Evolutionary conservation across 30 jellyfish, hydroid and myxozoan genomes (phyloP).

Genomic region (Chrysaora quinquecirrha): DNA sequence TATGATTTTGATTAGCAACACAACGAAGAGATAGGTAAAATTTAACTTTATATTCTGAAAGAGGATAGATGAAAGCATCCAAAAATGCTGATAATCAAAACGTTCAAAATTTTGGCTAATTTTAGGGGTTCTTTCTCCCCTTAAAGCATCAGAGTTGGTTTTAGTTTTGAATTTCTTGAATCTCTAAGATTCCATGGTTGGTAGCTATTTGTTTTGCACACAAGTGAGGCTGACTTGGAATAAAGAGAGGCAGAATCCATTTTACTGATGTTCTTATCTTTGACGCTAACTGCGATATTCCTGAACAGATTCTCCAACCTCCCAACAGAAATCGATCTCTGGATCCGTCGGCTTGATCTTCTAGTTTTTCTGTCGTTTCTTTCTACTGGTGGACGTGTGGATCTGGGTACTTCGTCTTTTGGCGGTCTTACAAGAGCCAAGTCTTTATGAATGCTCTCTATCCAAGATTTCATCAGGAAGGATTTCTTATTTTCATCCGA

Average conservation of each 20-base stretch:
- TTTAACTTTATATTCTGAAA: too few species aligned
- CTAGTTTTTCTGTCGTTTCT: too few species aligned
- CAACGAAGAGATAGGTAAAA: too few species aligned
- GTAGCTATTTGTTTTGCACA: background rate
- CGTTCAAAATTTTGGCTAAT: too few species aligned
- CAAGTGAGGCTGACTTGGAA: conserved; percentile 30
- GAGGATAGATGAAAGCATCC: too few species aligned
- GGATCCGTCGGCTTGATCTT: too few species aligned
- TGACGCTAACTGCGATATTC: background rate
- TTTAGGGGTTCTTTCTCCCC: too few species aligned
- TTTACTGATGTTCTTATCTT: background rate
- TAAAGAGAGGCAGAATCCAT: conserved; percentile 33
- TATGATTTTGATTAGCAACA: too few species aligned
- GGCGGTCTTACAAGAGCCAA: background rate
- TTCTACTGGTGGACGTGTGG: too few species aligned
- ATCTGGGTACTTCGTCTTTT: too few species aligned
- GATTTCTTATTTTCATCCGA: background rate
- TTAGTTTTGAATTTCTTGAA: conserved; percentile 44
- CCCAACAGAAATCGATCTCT: too few species aligned
- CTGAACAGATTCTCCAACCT: background rate
- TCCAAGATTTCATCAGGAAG: background rate
- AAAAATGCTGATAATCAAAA: too few species aligned
- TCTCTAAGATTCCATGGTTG: conserved; percentile 47
- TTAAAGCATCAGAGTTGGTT: conserved; percentile 24
- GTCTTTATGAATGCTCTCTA: background rate